A percentile compares a stretch with the other conserved stretches of the same genome.
phyloP scores from a whole-genome alignment of 2,888 invertebrate species.

The Hydropsyche betteni region DNA sequence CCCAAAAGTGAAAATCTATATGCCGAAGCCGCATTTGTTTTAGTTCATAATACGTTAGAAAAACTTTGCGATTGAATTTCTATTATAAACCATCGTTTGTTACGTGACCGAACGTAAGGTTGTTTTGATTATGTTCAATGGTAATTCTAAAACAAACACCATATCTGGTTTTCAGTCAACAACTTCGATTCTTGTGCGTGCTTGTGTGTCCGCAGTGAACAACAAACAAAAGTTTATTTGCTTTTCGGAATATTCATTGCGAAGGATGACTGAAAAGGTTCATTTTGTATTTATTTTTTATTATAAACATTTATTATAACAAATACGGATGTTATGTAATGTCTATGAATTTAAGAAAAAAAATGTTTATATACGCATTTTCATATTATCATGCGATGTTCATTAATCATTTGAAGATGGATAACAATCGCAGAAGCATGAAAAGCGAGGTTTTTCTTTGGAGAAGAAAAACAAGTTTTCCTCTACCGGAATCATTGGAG shows the following conservation, averaged over 20 bases:
- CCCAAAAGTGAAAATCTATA: too few relatives aligned
- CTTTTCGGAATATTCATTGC: background rate
- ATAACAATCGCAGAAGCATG: constrained; percentile 15
- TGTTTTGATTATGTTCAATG: constrained; percentile 31
- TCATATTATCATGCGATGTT: constrained; percentile 15
- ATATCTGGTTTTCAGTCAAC: constrained; percentile 27
- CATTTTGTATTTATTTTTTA: background rate
- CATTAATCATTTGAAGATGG: constrained; percentile 33
- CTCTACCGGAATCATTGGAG: background rate
- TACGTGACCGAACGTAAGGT: constrained; percentile 16
- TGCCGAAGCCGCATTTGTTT: too few relatives aligned
- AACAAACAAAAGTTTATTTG: constrained; percentile 22
- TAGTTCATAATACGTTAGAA: too few relatives aligned
- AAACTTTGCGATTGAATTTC: background rate
- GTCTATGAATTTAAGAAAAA: background rate
- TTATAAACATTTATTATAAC: background rate
- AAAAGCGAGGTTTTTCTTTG: constrained; percentile 14
- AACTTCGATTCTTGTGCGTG: constrained; percentile 12
- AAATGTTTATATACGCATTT: constrained; percentile 10
- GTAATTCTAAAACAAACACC: constrained; percentile 28
- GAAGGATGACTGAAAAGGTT: constrained; percentile 5
- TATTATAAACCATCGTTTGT: constrained; percentile 1
- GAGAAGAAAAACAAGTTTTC: constrained; percentile 34
- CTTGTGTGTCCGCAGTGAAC: constrained; percentile 2
- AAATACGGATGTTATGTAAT: background rate